Conservation (phyloP, 1,140 invertebrate genomes). For the Drosophila novamexicana region DNA sequence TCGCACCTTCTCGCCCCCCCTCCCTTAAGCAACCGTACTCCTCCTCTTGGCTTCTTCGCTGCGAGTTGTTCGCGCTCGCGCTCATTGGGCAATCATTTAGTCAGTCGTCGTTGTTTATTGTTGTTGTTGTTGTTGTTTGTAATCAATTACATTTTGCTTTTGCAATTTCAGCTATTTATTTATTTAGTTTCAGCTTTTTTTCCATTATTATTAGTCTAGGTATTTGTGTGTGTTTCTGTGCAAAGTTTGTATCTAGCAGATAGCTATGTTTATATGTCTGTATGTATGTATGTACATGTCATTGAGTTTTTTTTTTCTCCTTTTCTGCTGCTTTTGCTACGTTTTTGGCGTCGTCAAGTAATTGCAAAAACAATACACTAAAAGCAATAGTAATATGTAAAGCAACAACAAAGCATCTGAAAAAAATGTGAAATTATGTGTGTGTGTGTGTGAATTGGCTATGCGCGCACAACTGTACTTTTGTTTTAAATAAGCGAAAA, state of each 20-base stretch:
- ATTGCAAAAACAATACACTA: slow-evolving; percentile 82
- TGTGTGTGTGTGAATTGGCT: slow-evolving; percentile 30
- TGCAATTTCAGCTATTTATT: slow-evolving; percentile 82
- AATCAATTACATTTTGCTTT: slow-evolving; percentile 81
- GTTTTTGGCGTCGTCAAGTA: slow-evolving; percentile 59
- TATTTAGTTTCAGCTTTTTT: slow-evolving; percentile 79
- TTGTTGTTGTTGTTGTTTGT: slow-evolving; percentile 61
- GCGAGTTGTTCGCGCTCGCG: slow-evolving; percentile 54
- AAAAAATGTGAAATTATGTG: slow-evolving; percentile 77
- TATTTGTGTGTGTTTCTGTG: slow-evolving; percentile 38
- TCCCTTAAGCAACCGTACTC: neutral
- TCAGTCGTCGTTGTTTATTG: slow-evolving; percentile 33
- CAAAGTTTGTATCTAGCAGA: slow-evolving; percentile 71
- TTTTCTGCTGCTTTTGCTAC: slow-evolving; percentile 59
- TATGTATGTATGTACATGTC: slow-evolving; percentile 52
- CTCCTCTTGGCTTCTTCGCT: slow-evolving; percentile 26
- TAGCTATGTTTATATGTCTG: slow-evolving; percentile 42
- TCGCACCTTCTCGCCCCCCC: neutral
- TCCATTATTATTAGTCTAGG: slow-evolving; percentile 75
- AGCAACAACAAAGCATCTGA: slow-evolving; percentile 42
- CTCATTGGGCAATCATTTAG: slow-evolving; percentile 81
- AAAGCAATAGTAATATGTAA: slow-evolving; percentile 78
- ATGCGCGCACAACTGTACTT: slow-evolving; percentile 74
- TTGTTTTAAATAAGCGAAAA: slow-evolving; percentile 83
- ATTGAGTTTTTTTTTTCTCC: slow-evolving; percentile 59